Evolutionary conservation across 2,113 vertebrate species (phyloP), one percentile per base, ranked within the genome.

Genomic region (Anolis carolinensis): DNA sequence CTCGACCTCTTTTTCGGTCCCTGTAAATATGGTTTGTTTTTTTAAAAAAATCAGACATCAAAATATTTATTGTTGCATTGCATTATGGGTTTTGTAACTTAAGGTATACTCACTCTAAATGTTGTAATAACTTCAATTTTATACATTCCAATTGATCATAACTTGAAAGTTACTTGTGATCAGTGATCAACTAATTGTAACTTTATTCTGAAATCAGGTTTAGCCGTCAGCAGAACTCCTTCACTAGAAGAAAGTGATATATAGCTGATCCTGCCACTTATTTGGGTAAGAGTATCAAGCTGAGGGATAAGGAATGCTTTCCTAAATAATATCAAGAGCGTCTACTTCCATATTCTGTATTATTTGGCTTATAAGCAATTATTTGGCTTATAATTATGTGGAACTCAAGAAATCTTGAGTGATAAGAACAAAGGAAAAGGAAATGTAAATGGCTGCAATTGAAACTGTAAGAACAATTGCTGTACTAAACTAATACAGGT

Each of bases 1-100:
- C 97, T 93, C 95, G 97, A 90, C 94, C 93, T 82, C 97, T 95
- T 93, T 98, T 98, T 94, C 97, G 96, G 94, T 97, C 96, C 94
- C 97, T 98, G 92, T 88, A 85, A 94, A 93, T 73, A 87, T 82
- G 85, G 5, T 44, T 44, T 44, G 39, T 44, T 90, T 36, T 73
- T 81, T 87, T 81, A 63, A 79, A 73, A 84, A 52, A 91, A 79
- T 88, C 68, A 1, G 68, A 65, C 21, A 73, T 6, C 20, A 83
- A 62, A 83, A 65, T 10, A 23, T 44, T 9, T n/a, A 83, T 36
- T 52, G 30, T 73, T 59, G 73, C 14, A 62, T 23, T 36, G 32
- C 39, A 83, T 25, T 55, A 82, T 14, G 32, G 14, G 30, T 59
- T 73, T 74, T 72, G 3, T 23, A 62, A 14, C 25, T 5, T 3